Evolutionary conservation across 2,888 invertebrate genomes (phyloP), one percentile per base, ranked within the genome.

Genomic region (Lacanobia wlatinum): DNA sequence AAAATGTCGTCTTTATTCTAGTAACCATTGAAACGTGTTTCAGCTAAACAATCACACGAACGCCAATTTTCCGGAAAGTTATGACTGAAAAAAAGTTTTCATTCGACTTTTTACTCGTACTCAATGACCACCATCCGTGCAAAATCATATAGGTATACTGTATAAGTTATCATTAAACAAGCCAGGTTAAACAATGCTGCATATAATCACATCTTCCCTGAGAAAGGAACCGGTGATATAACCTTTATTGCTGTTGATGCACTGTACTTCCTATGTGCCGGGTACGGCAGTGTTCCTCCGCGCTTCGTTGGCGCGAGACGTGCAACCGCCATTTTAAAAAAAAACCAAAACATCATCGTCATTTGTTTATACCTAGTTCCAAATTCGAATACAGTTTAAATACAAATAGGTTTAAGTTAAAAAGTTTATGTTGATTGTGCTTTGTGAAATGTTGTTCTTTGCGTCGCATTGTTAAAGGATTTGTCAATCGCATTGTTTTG

Each of bases 221-320:
- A 70, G 83, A 76, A 84, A 82, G 61, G 66, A 76, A 71, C 58
- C 34, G 21, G 59, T 80, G 76, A 85, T 73, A 84, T 78, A 83
- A 84, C 73, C 75, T 84, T 71, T 68, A 73, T 66, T 76, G 71
- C 78, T 83, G 73, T 68, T 76, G 74, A 81, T 85, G 73, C 76
- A 82, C 69, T 80, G 78, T 75, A 78, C 79, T 87, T 84, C 87
- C 87, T 85, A 85, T 74, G 68, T 84, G 70, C 84, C 77, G n/a
- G 70, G 81, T 78, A 21, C 69, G 84, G 87, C 92, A 95, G 95
- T 95, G 73, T 85, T 87, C 89, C 89, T 87, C 88, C 87, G 92
- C 91, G 90, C 92, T 90, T 87, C 89, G 92, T 55, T 88, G 85
- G 85, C 88, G 93, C 87, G 90, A 86, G 91, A 91, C 95, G 94